phyloP scores from a whole-genome alignment of 2,888 invertebrate species.

The Timema cristinae region DNA sequence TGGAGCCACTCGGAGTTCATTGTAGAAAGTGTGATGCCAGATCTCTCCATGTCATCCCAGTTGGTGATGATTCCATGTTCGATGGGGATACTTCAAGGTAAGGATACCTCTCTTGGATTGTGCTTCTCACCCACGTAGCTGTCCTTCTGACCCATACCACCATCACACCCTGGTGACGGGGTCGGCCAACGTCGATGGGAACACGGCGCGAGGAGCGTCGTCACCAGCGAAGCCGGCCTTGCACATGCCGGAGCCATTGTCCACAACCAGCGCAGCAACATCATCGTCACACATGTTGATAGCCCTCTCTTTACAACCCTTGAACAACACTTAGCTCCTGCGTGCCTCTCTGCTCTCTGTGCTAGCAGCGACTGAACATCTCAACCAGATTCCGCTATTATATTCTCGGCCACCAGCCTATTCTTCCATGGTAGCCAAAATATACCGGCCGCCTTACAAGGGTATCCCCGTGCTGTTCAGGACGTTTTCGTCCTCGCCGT shows the following conservation, averaged over 20 bases:
- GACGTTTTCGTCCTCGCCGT: constrained; percentile 22
- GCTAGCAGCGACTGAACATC: constrained; percentile 28
- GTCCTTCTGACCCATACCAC: constrained; percentile 97
- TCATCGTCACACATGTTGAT: constrained; percentile 92
- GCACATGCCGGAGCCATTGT: constrained; percentile 91
- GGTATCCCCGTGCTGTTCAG: constrained; percentile 25
- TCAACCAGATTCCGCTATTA: constrained; percentile 26
- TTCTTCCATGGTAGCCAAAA: constrained; percentile 27
- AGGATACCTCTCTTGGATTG: constrained; percentile 96
- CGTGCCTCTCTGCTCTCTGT: constrained; percentile 26
- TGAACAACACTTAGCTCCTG: constrained; percentile 31
- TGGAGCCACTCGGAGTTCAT: constrained; percentile 92
- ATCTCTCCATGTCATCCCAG: constrained; percentile 99
- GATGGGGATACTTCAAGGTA: constrained; percentile 92
- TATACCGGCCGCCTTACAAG: constrained; percentile 31
- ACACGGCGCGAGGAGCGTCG: constrained; percentile 82
- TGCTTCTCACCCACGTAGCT: constrained; percentile 95
- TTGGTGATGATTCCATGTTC: constrained; percentile 97
- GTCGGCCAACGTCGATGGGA: constrained; percentile 87
- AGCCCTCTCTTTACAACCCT: constrained; percentile 38
- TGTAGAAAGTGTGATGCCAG: constrained; percentile 99
- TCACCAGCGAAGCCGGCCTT: constrained; percentile 92
- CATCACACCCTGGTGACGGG: constrained; percentile 83
- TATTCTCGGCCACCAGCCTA: constrained; percentile 25
- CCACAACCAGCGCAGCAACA: constrained; percentile 86